Evolutionary conservation across 2,113 vertebrate genomes (phyloP).

Genomic region (Cardinalis cardinalis): DNA sequence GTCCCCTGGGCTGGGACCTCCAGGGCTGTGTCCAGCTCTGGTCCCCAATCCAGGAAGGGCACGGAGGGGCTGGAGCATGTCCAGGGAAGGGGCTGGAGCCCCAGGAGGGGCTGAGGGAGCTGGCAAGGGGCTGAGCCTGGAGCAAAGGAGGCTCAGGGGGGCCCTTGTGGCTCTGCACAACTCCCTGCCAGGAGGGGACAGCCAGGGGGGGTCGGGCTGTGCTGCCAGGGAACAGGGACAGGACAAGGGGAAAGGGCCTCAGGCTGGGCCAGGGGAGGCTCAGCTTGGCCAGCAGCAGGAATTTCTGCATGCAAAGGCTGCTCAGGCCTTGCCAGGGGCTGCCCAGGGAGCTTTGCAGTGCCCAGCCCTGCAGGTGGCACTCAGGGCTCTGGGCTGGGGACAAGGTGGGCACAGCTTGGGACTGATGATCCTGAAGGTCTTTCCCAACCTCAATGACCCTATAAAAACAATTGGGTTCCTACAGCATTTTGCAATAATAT

Average conservation of each 20-base stretch:
- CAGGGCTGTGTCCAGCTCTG: background rate
- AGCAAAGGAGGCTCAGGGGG: background rate
- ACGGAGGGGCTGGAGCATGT: background rate
- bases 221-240: background rate
- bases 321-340: background rate
- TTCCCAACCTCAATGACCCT: background rate
- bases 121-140: background rate
- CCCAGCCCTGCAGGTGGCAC: background rate
- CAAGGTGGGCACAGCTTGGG: background rate
- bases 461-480: background rate
- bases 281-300: too few relatives aligned
- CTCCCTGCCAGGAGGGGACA: background rate
- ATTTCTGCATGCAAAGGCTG: background rate
- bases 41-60: background rate
- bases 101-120: background rate
- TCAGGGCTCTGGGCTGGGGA: background rate
- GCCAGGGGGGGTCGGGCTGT: background rate
- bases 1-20: background rate
- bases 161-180: background rate
- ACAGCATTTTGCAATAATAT: background rate
- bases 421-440: rapidly evolving
- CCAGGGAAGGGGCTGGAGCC: background rate
- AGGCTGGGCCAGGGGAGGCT: background rate
- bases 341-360: background rate
- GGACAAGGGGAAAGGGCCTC: background rate